Evolutionary conservation across 2,797 vertebrate genomes (phyloP).

Genomic region (Pangasius macronema): DNA sequence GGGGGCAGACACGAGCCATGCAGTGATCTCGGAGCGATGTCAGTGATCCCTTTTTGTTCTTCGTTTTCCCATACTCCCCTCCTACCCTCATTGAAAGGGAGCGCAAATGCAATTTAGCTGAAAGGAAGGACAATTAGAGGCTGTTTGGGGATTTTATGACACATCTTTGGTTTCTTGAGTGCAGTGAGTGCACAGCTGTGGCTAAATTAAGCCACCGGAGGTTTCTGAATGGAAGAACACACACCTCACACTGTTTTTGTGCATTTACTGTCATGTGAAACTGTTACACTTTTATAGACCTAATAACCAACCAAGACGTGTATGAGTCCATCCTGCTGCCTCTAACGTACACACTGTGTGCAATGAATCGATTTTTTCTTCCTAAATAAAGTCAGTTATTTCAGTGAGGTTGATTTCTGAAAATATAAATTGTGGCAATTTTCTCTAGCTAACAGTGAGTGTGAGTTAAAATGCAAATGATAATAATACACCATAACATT

Average conservation of each 20-base stretch:
- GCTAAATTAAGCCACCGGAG: slow-evolving; percentile 23
- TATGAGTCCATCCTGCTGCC: no score
- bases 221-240: slow-evolving; percentile 23
- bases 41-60: neutral
- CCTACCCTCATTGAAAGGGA: neutral
- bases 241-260: neutral
- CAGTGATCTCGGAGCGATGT: slow-evolving; percentile 11
- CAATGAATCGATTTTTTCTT: neutral
- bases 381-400: neutral
- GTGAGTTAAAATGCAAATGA: neutral
- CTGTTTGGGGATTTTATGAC: slow-evolving; percentile 65
- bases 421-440: neutral
- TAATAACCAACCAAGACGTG: neutral
- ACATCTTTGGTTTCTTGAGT: slow-evolving; percentile 60
- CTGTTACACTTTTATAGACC: neutral
- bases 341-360: no score
- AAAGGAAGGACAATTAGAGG: slow-evolving; percentile 74
- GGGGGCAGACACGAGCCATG: slow-evolving; percentile 66
- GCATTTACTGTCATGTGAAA: neutral
- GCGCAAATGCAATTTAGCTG: slow-evolving; percentile 64
- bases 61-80: neutral
- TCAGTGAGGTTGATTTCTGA: neutral
- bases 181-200: slow-evolving; percentile 3
- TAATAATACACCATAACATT: neutral
- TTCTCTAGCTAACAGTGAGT: neutral